Conservation (phyloP, 2,888 invertebrate species). For the Argyra leucocephala region DNA sequence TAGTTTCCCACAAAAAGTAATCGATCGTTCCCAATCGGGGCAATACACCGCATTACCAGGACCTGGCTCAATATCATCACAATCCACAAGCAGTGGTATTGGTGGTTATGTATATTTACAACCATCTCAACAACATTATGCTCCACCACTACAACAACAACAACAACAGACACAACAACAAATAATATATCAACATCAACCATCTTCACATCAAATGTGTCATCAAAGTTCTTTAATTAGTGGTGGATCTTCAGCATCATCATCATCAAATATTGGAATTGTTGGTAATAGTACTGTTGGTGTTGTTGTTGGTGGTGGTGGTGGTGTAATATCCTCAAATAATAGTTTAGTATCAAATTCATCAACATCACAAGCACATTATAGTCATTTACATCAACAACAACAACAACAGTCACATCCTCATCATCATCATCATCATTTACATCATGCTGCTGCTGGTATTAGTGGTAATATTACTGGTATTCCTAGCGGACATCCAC, state of each 20-base stretch:
- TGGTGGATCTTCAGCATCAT: background rate
- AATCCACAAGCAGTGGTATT: conserved; percentile 27
- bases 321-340: background rate
- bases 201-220: conserved; percentile 37
- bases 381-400: too few relatives aligned
- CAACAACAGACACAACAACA: conserved; percentile 31
- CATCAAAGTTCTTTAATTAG: conserved; percentile 27
- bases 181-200: conserved; percentile 36
- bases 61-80: conserved; percentile 31
- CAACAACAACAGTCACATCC: conserved; percentile 36
- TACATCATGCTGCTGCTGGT: conserved; percentile 39
- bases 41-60: conserved; percentile 35
- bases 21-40: conserved; percentile 36
- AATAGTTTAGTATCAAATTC: conserved; percentile 3
- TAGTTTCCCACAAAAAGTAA: conserved; percentile 43
- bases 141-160: conserved; percentile 26
- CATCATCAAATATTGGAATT: background rate
- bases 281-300: background rate
- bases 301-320: too few relatives aligned
- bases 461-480: conserved; percentile 26
- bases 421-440: conserved; percentile 36
- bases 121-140: conserved; percentile 34
- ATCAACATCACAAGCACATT: conserved; percentile 4
- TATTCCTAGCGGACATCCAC: conserved; percentile 27
- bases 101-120: conserved; percentile 42